Evolutionary conservation across 2,113 vertebrate genomes (phyloP).

Genomic region (Cavia aperea): DNA sequence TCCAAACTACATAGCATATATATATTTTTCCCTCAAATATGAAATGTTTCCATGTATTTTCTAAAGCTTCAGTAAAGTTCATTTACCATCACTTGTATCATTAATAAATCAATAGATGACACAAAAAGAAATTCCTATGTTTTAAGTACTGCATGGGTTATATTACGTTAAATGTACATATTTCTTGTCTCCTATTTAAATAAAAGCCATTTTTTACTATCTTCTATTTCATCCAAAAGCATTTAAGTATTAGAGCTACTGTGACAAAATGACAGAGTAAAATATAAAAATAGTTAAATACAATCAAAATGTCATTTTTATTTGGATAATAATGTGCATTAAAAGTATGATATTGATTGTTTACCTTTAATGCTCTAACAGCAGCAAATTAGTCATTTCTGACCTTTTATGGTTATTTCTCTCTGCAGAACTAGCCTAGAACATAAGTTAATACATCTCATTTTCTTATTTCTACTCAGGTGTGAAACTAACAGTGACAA

Average conservation of each 20-base stretch:
- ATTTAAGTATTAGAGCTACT: neutral
- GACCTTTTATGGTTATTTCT: constrained; percentile 53
- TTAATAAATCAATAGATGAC: neutral
- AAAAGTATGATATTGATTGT: constrained; percentile 55
- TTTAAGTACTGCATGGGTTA: neutral
- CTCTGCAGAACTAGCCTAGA: constrained; percentile 1
- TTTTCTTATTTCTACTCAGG: constrained; percentile 52
- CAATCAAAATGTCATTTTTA: constrained; percentile 53
- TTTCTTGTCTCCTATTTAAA: neutral
- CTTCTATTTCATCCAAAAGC: constrained; percentile 20
- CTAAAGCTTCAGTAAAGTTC: constrained; percentile 18
- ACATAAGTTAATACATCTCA: constrained; percentile 39
- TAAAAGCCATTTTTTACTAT: constrained; percentile 21
- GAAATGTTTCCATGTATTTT: neutral
- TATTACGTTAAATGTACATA: neutral
- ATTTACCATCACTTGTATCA: neutral
- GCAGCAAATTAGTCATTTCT: constrained; percentile 57
- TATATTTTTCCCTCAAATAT: neutral
- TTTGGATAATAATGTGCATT: constrained; percentile 51
- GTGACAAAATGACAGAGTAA: constrained; percentile 5
- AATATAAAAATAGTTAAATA: constrained; percentile 33
- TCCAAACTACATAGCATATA: neutral
- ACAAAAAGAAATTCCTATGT: constrained; percentile 14
- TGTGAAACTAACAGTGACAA: constrained; percentile 32
- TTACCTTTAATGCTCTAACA: constrained; percentile 53